Conservation (phyloP, 2,888 invertebrate genomes). For the Deilephila porcellus region DNA sequence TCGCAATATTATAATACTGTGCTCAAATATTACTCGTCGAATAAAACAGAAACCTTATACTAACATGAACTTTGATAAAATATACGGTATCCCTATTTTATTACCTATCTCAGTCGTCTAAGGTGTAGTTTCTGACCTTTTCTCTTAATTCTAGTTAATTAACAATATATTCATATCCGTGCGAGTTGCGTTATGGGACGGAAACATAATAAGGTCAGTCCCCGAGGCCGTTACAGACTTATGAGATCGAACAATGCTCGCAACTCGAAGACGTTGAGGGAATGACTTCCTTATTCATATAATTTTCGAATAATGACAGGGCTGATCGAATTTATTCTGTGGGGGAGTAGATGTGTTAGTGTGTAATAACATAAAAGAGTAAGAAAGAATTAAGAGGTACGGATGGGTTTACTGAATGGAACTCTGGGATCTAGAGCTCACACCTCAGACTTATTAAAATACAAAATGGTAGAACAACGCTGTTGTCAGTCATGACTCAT, state of each 20-base stretch:
- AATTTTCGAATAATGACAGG: slow-evolving; percentile 31
- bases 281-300: slow-evolving; percentile 53
- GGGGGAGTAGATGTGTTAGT: slow-evolving; percentile 8
- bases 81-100: not conserved
- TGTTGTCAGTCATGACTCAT: too few species aligned
- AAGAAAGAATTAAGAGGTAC: not conserved
- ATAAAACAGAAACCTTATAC: not conserved
- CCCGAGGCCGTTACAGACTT: slow-evolving; percentile 45
- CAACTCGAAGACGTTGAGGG: slow-evolving; percentile 41
- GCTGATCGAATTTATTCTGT: slow-evolving; percentile 10
- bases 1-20: not conserved
- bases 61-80: not conserved
- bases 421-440: too few species aligned
- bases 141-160: slow-evolving; percentile 12
- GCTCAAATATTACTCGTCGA: not conserved
- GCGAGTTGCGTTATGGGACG: slow-evolving; percentile 9
- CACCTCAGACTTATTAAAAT: too few species aligned
- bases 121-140: slow-evolving; percentile 22
- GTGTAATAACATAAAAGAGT: not conserved
- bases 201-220: slow-evolving; percentile 56
- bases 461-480: too few species aligned
- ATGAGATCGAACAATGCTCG: slow-evolving; percentile 38
- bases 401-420: too few species aligned
- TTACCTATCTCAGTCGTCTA: not conserved
- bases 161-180: slow-evolving; percentile 14